Evolutionary conservation across 2,888 invertebrate genomes (phyloP).

Genomic region (Scaptomyza flava): DNA sequence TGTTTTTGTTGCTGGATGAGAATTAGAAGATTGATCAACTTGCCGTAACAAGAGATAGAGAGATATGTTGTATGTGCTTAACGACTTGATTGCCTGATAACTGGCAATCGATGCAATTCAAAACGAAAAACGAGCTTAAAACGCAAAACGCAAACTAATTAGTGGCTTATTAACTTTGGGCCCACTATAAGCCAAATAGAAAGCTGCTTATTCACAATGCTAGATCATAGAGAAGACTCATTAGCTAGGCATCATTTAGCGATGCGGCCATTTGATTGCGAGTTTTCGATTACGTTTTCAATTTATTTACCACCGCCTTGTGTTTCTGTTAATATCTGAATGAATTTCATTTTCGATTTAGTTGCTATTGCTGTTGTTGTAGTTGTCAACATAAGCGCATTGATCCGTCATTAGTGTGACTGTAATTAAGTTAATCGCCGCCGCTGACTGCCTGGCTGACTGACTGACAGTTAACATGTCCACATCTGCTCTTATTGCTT

Average conservation of each 20-base stretch:
- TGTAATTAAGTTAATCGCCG: slow-evolving; percentile 80
- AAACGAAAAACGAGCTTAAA: slow-evolving; percentile 40
- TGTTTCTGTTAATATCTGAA: slow-evolving; percentile 53
- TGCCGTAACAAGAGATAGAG: slow-evolving; percentile 5
- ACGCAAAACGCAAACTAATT: slow-evolving; percentile 60
- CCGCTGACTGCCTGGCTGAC: slow-evolving; percentile 15
- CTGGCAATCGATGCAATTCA: slow-evolving; percentile 45
- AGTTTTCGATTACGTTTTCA: slow-evolving; percentile 55
- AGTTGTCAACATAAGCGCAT: slow-evolving; percentile 76
- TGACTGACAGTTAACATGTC: slow-evolving; percentile 5
- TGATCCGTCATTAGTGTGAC: slow-evolving; percentile 80
- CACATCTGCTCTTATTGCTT: slow-evolving; percentile 1
- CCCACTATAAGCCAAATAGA: slow-evolving; percentile 7
- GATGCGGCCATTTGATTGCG: slow-evolving; percentile 46
- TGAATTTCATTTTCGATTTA: slow-evolving; percentile 53
- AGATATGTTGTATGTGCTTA: slow-evolving; percentile 9
- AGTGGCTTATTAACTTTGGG: slow-evolving; percentile 58
- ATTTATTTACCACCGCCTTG: slow-evolving; percentile 59
- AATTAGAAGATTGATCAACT: slow-evolving; percentile 38
- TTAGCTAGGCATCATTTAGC: slow-evolving; percentile 56
- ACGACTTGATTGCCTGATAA: slow-evolving; percentile 35
- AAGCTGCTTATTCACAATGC: slow-evolving; percentile 18
- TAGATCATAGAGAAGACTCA: slow-evolving; percentile 29
- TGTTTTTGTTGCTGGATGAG: not conserved
- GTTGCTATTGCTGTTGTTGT: slow-evolving; percentile 28